Evolutionary conservation across 1,140 invertebrate species (phyloP), one percentile per base, ranked within the genome.

Genomic region (Tetramorium alpestre): DNA sequence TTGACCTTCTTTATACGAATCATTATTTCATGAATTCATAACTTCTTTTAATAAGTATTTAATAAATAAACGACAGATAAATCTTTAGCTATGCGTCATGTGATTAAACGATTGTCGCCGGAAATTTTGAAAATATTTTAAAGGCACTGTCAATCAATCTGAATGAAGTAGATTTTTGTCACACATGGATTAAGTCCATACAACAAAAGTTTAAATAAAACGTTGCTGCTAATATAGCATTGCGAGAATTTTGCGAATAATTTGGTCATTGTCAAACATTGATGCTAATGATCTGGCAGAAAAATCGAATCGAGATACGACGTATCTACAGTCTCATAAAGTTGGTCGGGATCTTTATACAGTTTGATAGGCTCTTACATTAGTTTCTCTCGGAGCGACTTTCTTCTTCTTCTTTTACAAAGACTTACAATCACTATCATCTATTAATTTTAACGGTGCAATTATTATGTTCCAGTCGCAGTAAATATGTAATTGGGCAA

Each of bases 401-500:
- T 62, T 67, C 38, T 58, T 51, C 10, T 41, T 44, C n/a, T 41
- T 67, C 33, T 67, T 22, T 67, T 44, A 67, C 47, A n/a, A 3
- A 5, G n/a, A 0, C 11, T 65, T 47, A 25, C 58, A 75, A 67
- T 87, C 54, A 84, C 49, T 38, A 28, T 33, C 28, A 16, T 51
- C 58, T 28, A 44, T 33, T 33, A 33, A 33, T 22, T 25, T 56
- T 75, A 38, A 41, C 38, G 62, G 65, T 18, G 33, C 86, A 84
- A 87, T 87, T 87, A 85, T 87, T 49, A 70, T 44, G 65, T 28
- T 72, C 72, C 62, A 38, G 62, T 82, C 28, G 22, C n/a, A n/a
- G 6, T 28, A 25, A 65, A 18, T 25, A 22, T 22, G 22, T 22
- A 49, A 18, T 69, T n/a, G 56, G 11, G 18, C 25, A 28, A 58